Percentiles rank a stretch among this genome's conserved stretches.
Conservation (phyloP, 2,888 invertebrate genomes). For the Chalcis sispes region DNA sequence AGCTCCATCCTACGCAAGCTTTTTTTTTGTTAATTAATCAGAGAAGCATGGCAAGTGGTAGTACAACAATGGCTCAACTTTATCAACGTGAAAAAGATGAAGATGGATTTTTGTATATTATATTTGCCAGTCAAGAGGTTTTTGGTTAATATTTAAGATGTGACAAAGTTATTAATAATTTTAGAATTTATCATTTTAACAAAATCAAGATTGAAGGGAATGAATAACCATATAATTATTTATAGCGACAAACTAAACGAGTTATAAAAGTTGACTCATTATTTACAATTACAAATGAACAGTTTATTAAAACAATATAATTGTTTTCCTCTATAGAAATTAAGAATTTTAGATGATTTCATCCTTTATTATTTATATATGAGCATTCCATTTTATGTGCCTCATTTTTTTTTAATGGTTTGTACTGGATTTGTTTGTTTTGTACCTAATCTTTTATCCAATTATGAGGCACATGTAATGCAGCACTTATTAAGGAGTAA, state of each 20-base stretch:
- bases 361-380: conserved; percentile 3
- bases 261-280: neutral
- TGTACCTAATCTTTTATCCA: conserved; percentile 35
- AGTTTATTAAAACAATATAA: conserved; percentile 30
- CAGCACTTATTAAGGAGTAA: conserved; percentile 34
- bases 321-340: conserved; percentile 42
- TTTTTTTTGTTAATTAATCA: conserved; percentile 90
- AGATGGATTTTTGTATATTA: conserved; percentile 92
- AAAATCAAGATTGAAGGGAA: conserved; percentile 24
- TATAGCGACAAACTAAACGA: conserved; percentile 7
- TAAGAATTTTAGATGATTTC: conserved; percentile 25
- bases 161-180: neutral
- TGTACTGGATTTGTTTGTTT: conserved; percentile 31
- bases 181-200: neutral
- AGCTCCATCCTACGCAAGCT: conserved; percentile 82
- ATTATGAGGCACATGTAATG: conserved; percentile 34
- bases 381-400: conserved; percentile 36
- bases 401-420: conserved; percentile 6
- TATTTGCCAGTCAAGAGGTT: conserved; percentile 93
- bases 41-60: conserved; percentile 87
- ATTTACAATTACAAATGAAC: conserved; percentile 6
- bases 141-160: conserved; percentile 79
- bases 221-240: conserved; percentile 11
- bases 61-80: conserved; percentile 88
- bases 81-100: conserved; percentile 86